Evolutionary conservation across 2,888 invertebrate genomes (phyloP), one percentile per base, ranked within the genome.

Genomic region (Campoplex capitator): DNA sequence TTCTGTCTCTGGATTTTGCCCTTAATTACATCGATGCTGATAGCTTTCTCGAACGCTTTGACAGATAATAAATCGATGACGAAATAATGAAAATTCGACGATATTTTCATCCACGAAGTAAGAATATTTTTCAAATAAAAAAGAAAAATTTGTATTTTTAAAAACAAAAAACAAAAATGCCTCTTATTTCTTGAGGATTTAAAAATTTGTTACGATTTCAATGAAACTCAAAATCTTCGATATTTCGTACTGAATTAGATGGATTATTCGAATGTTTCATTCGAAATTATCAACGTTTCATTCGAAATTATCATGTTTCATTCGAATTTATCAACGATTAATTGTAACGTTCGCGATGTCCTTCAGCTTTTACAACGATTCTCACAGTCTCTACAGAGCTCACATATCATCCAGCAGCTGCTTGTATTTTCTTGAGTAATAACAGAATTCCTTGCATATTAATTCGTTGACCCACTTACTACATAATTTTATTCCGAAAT

Each of bases 21-120:
- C 85, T 87, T 90, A 91, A 92, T 90, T 89, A 87, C 89, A 89
- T 87, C 79, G 84, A 81, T 89, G 90, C 83, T 89, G 91, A 91
- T 91, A 91, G 91, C 90, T 91, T 91, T 91, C 86, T 91, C 90
- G 86, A 89, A 88, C 56, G 76, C 82, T 84, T 84, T 70, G 77
- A 56, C 70, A 89, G 92, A 91, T 91, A 91, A 91, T 70, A 83
- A 77, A 23, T 70, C 28, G 11, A 58, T 45, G 58, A 56, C 54
- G 54, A 54, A 35, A 54, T 16, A 35, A 54, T 16, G 3, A n/a
- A 38, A 38, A n/a, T 38, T 13, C 6, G 54, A 56, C 35, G 38
- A 51, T 51, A 51, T 71, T 71, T 35, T 35, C 18, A 38, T 54
- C 35, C 38, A 18, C 38, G 13, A 48, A n/a, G 13, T 6, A 32